Percentiles rank a stretch among this genome's conserved stretches.
phyloP scores from a whole-genome alignment of 2,113 vertebrate species.

The Eclectus roratus region DNA sequence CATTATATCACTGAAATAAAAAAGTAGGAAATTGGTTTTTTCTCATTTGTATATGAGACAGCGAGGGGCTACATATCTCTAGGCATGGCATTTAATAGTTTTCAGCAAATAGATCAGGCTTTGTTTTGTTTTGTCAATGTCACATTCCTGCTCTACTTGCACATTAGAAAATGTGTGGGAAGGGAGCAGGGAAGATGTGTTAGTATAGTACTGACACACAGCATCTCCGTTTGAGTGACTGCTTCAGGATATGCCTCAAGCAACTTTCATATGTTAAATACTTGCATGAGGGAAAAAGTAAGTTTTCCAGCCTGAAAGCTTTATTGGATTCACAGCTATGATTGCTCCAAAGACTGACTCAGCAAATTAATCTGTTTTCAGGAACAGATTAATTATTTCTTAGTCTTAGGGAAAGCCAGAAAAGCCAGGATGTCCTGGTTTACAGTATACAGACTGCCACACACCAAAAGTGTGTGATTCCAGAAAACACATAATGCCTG shows the following conservation, averaged over 20 bases:
- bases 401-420: not conserved
- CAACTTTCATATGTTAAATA: constrained; percentile 40
- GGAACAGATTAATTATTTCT: not conserved
- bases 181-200: not conserved
- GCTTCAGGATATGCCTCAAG: constrained; percentile 31
- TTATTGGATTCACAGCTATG: not conserved
- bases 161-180: not conserved
- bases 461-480: not conserved
- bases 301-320: not conserved
- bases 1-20: not conserved
- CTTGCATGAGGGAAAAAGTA: not conserved
- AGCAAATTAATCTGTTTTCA: not conserved
- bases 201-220: not conserved
- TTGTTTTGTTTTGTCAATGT: not conserved
- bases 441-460: not conserved
- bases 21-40: not conserved
- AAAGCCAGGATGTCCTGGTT: not conserved
- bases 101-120: not conserved
- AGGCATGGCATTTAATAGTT: not conserved
- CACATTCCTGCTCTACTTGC: not conserved
- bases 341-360: not conserved
- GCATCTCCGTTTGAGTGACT: constrained; percentile 11
- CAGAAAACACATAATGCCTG: not conserved
- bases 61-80: not conserved
- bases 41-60: not conserved